Base-by-base conservation (phyloP, 2,888 invertebrate species). In the Zonitis immaculata region DNA sequence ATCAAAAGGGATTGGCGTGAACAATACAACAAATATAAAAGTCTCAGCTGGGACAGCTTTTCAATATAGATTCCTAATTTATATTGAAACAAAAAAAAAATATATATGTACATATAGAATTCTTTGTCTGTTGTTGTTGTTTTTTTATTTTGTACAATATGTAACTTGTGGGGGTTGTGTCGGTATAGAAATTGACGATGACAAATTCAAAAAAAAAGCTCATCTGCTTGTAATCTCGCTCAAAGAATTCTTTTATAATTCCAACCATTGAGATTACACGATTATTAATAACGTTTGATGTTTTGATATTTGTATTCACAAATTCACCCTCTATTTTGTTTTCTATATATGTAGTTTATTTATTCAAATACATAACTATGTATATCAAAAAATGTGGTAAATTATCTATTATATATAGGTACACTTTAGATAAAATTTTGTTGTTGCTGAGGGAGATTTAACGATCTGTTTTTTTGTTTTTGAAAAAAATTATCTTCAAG, bases 161-260 rank as follows among this genome's bases (percentile, higher is more conserved):
- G n/a, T n/a, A n/a, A n/a, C n/a, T n/a, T n/a, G n/a, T n/a, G n/a
- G 39, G 39, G 39, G 39, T 39, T 20, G 39, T 35, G 35, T 35
- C 35, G 16, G 18, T 35, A 9, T 2, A 35, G n/a, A 18, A n/a
- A n/a, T 42, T 47, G 51, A 51, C 47, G 51, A 47, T 51, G 51
- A 51, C 51, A 51, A 51, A 51, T 51, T 51, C 47, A 47, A 51
- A 51, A 47, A 44, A 51, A 47, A 46, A 51, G 26, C 27, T 51
- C 43, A 42, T 47, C 26, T 28, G 47, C 14, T 47, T 47, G 51
- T 51, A 42, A 43, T 51, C 51, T 28, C 20, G 28, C 32, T 11
- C 9, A 18, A 8, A 46, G 51, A 46, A 51, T 51, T 43, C 47
- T 42, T 47, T 47, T 47, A 47, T 47, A 30, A 32, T 39, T 39